A percentile compares a stretch with the other conserved stretches of the same genome.
phyloP scores from a whole-genome alignment of 2,797 vertebrate genomes.

The Craterocephalus amniculus region DNA sequence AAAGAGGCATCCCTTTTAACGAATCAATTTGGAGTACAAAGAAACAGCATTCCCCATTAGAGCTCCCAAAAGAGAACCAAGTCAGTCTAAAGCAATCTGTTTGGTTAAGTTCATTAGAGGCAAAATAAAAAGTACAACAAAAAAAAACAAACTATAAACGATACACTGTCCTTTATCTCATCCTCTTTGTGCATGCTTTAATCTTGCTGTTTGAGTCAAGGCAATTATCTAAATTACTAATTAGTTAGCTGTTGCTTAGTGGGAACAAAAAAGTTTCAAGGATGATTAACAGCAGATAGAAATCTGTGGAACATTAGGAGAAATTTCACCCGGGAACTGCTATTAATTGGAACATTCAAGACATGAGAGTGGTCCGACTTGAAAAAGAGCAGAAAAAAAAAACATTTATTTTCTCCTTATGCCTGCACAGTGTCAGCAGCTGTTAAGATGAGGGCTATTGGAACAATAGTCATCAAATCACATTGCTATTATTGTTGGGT shows the following conservation, averaged over 20 bases:
- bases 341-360: conserved; percentile 64
- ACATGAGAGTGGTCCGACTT: conserved; percentile 40
- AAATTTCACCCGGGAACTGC: conserved; percentile 39
- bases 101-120: conserved; percentile 2
- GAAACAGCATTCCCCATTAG: conserved; percentile 32
- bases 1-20: conserved; percentile 35
- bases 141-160: conserved; percentile 44
- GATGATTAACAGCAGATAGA: conserved; percentile 63
- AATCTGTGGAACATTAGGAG: conserved; percentile 38
- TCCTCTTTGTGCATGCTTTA: conserved; percentile 49
- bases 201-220: conserved; percentile 55
- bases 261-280: conserved; percentile 54
- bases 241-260: conserved; percentile 40
- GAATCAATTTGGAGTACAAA: conserved; percentile 57
- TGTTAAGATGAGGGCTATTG: conserved; percentile 7
- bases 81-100: conserved; percentile 40
- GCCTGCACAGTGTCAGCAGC: background rate
- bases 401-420: too few species aligned
- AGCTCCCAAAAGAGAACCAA: conserved; percentile 35
- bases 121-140: too few species aligned
- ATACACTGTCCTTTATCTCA: conserved; percentile 62
- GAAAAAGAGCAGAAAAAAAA: too few species aligned
- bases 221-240: conserved; percentile 72
- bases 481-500: background rate
- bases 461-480: background rate